Percentiles rank a stretch among this genome's conserved stretches.
phyloP scores from a whole-genome alignment of 2,113 vertebrate species.

The Puntigrus tetrazona region DNA sequence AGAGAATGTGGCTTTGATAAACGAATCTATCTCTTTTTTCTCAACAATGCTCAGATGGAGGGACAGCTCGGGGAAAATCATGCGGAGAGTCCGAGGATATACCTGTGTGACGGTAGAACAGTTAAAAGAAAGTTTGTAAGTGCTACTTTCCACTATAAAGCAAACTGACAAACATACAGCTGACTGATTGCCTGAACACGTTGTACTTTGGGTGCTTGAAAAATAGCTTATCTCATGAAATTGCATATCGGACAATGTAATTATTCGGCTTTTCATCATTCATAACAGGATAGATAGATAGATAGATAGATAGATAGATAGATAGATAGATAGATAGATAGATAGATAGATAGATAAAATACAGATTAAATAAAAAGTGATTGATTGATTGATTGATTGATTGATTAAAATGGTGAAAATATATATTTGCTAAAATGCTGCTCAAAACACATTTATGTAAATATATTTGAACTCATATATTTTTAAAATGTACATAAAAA shows the following conservation, averaged over 20 bases:
- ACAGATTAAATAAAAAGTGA: no score
- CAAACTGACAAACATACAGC: not conserved
- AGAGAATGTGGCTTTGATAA: constrained; percentile 51
- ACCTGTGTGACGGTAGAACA: not conserved
- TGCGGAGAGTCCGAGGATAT: not conserved
- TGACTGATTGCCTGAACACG: not conserved
- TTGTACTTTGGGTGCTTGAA: not conserved
- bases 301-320: no score
- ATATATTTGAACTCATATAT: no score
- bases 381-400: no score
- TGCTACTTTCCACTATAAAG: not conserved
- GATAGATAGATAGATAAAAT: no score
- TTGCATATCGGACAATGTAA: not conserved
- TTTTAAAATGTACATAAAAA: no score
- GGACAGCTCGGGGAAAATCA: constrained; percentile 19
- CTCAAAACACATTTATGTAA: no score
- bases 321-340: no score
- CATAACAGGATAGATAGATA: no score
- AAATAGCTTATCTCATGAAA: not conserved
- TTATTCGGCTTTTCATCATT: no score
- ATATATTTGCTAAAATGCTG: no score
- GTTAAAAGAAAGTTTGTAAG: not conserved
- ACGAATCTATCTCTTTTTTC: constrained; percentile 35
- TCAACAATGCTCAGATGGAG: not conserved
- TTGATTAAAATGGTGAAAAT: no score